Evolutionary conservation across 2,888 invertebrate species (phyloP).

Genomic region (Melanchra persicariae): DNA sequence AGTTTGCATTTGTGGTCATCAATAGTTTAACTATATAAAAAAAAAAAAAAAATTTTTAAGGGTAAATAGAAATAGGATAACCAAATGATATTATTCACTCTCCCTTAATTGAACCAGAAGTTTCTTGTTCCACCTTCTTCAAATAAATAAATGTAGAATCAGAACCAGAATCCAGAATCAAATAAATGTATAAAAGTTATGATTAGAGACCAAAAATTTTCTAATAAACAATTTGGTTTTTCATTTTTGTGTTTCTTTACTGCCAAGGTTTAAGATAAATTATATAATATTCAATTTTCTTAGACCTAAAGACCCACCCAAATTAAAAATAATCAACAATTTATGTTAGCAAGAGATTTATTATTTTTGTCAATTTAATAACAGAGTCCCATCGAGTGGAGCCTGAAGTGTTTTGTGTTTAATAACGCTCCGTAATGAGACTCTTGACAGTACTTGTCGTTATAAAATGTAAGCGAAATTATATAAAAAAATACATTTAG

Average conservation of each 20-base stretch:
- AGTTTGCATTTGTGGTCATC: no score
- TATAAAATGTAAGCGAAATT: constrained; percentile 22
- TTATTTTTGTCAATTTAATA: constrained; percentile 49
- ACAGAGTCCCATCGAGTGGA: constrained; percentile 24
- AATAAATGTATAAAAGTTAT: no score
- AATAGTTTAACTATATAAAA: no score
- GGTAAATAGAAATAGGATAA: no score
- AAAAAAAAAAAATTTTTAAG: no score
- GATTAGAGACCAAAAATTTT: no score
- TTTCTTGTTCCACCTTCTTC: no score
- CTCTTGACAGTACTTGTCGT: constrained; percentile 33
- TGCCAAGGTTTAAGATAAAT: background rate
- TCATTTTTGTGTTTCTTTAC: background rate
- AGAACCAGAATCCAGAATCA: no score
- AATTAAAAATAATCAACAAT: constrained; percentile 16
- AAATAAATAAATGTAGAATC: no score
- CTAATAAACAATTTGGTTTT: background rate
- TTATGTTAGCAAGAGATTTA: constrained; percentile 4
- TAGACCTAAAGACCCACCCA: background rate
- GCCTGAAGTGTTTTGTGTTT: constrained; percentile 51
- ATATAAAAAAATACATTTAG: background rate
- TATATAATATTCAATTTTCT: constrained; percentile 5
- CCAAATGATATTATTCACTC: no score
- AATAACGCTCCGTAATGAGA: constrained; percentile 59
- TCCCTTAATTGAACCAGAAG: no score